Evolutionary conservation across 1,140 invertebrate species (phyloP).

Genomic region (Telenomus remus): DNA sequence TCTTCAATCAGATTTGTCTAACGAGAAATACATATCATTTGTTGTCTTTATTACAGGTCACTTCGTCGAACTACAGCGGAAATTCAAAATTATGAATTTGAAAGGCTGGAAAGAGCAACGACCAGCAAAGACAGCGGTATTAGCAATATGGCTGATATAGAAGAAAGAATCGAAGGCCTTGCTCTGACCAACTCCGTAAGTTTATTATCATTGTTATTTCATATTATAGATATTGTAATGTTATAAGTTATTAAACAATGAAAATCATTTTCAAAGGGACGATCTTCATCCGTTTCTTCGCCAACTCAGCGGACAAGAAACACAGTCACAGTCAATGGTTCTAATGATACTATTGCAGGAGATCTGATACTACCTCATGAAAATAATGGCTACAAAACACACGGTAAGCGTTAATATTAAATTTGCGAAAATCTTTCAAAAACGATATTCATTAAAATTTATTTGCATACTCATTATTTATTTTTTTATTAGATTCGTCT

Average conservation of each 20-base stretch:
- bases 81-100: conserved; percentile 92
- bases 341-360: conserved; percentile 71
- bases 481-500: conserved; percentile 56
- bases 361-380: conserved; percentile 72
- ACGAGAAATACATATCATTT: conserved; percentile 22
- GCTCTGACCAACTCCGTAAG: conserved; percentile 70
- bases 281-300: conserved; percentile 74
- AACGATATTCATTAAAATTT: not conserved
- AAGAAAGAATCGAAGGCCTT: conserved; percentile 77
- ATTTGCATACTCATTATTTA: conserved; percentile 9
- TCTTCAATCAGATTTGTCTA: no score
- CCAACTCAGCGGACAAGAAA: conserved; percentile 72
- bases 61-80: conserved; percentile 93
- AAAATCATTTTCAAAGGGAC: conserved; percentile 64
- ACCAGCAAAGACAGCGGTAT: conserved; percentile 93
- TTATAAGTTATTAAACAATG: no score
- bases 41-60: conserved; percentile 75
- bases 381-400: conserved; percentile 73
- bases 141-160: conserved; percentile 84
- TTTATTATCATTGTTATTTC: no score
- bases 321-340: conserved; percentile 70
- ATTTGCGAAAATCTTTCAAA: not conserved
- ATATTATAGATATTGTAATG: no score
- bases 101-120: conserved; percentile 84
- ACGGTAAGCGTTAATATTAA: conserved; percentile 56